phyloP scores from a whole-genome alignment of 2,797 vertebrate species.

The Lepus oiostolus region DNA sequence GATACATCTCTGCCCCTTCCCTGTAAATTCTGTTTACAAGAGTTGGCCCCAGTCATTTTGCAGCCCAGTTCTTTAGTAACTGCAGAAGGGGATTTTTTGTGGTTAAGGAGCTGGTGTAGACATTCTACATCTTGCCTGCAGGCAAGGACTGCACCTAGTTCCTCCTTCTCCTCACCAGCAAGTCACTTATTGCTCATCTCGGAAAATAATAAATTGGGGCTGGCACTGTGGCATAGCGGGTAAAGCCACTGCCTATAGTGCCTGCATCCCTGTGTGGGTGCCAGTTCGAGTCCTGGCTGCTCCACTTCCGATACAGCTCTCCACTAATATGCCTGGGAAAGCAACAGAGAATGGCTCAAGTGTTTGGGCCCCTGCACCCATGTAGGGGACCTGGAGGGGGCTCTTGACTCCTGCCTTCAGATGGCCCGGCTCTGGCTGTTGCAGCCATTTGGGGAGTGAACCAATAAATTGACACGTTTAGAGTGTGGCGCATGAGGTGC shows the following conservation, averaged over 20 bases:
- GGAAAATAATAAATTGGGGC: slow-evolving; percentile 23
- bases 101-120: slow-evolving; percentile 24
- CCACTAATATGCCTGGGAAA: no score
- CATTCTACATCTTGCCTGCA: slow-evolving; percentile 13
- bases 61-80: slow-evolving; percentile 31
- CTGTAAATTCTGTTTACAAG: slow-evolving; percentile 54
- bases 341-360: no score
- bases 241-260: no score
- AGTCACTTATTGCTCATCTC: slow-evolving; percentile 36
- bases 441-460: no score
- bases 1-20: neutral
- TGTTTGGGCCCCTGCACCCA: no score
- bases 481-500: neutral
- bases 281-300: no score
- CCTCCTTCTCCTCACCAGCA: neutral
- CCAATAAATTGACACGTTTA: neutral
- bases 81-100: neutral
- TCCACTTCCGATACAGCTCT: no score
- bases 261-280: no score
- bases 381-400: no score
- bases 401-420: no score
- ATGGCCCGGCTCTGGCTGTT: no score
- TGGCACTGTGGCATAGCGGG: no score
- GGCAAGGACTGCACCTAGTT: neutral
- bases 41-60: slow-evolving; percentile 2